Evolutionary conservation across 2,888 invertebrate genomes (phyloP).

Genomic region (Xestia c-nigrum): DNA sequence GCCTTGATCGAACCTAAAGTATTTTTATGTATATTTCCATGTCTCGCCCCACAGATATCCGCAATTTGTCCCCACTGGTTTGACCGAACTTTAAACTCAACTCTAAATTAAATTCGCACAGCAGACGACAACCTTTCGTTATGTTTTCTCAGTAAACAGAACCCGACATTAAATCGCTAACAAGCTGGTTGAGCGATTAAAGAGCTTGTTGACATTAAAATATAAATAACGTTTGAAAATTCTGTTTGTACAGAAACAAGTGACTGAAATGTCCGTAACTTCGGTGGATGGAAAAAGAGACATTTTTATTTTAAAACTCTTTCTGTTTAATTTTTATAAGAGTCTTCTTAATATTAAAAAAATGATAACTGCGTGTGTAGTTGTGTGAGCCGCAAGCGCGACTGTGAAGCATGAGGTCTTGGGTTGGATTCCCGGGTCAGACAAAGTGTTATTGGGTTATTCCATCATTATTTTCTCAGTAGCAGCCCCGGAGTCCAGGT

Average conservation of each 20-base stretch:
- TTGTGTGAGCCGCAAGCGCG: too few relatives aligned
- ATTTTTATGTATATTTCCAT: not conserved
- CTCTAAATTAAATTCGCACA: slow-evolving; percentile 21
- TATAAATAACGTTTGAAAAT: slow-evolving; percentile 46
- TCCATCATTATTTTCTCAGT: too few relatives aligned
- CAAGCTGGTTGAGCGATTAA: slow-evolving; percentile 53
- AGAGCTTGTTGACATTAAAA: slow-evolving; percentile 48
- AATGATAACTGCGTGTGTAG: too few relatives aligned
- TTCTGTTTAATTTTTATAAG: not conserved
- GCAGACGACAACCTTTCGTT: slow-evolving; percentile 1
- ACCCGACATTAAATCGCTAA: slow-evolving; percentile 44
- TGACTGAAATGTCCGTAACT: slow-evolving; percentile 6
- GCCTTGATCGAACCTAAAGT: not conserved
- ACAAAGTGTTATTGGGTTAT: too few relatives aligned
- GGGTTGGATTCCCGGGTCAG: too few relatives aligned
- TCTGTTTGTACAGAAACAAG: slow-evolving; percentile 14
- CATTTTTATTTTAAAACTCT: not conserved
- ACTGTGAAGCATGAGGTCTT: too few relatives aligned
- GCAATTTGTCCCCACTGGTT: not conserved
- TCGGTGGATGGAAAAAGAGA: not conserved
- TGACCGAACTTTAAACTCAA: not conserved
- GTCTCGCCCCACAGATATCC: not conserved
- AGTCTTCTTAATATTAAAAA: not conserved
- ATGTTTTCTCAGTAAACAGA: slow-evolving; percentile 45
- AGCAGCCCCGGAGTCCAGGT: too few relatives aligned